Conservation (phyloP, 2,888 invertebrate genomes). For the Eupithecia abbreviata region DNA sequence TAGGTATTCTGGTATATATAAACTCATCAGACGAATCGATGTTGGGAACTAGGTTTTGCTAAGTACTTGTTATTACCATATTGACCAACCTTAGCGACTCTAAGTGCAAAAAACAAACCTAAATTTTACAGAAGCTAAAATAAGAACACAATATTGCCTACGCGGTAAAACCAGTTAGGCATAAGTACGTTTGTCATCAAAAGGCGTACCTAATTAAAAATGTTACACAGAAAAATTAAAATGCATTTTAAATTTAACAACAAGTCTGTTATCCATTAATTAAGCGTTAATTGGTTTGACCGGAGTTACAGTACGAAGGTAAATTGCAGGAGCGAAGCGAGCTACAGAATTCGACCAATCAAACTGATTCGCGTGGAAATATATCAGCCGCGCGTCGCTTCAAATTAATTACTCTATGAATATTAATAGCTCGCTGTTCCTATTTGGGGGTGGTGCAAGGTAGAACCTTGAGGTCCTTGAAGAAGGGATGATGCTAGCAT, state of each 20-base stretch:
- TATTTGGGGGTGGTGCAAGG: slow-evolving; percentile 12
- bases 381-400: slow-evolving; percentile 23
- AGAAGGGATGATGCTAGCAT: neutral
- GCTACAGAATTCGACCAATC: slow-evolving; percentile 13
- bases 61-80: no score
- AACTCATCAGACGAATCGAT: no score
- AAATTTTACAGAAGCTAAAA: no score
- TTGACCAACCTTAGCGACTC: no score
- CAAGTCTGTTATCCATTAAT: neutral
- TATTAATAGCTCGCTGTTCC: slow-evolving; percentile 29
- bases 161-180: no score
- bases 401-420: slow-evolving; percentile 38
- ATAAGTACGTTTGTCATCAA: no score
- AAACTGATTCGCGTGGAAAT: slow-evolving; percentile 19
- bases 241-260: neutral
- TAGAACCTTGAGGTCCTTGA: neutral
- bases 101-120: no score
- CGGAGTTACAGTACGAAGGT: neutral
- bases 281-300: neutral
- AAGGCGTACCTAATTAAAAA: no score
- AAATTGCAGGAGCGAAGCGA: slow-evolving; percentile 4
- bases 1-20: no score
- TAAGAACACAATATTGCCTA: no score
- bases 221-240: neutral
- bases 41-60: no score